Base-by-base conservation (phyloP, 2,888 invertebrate genomes). In the Andrena haemorrhoa region DNA sequence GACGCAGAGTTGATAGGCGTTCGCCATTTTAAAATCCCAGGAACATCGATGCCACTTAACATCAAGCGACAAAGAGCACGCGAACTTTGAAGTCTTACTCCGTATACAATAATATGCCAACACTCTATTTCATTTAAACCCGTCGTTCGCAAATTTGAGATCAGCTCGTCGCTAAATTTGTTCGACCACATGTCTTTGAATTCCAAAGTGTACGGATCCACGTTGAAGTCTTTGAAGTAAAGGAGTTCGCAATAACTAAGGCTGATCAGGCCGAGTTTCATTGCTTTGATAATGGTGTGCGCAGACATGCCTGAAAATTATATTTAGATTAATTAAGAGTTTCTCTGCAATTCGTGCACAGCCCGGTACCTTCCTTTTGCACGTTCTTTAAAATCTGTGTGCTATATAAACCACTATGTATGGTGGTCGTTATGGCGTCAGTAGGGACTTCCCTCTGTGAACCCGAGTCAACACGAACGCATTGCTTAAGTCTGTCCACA, bases 11-110 rank as follows among this genome's bases (percentile, higher is more conserved):
- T 79, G 8, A 66, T 26, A 2, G 75, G 41, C 0, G 74, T 79
- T 61, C 82, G 82, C 90, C 90, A 90, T 10, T 85, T 85, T 7
- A 89, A 31, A 72, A 90, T 89, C 64, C 82, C 85, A 31, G 85
- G 75, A 10, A 87, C 75, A 61, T 87, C 86, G 3, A 89, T 80
- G 6, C 88, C 89, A 6, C 79, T 84, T 10, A 84, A 60, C 33
- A 82, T 31, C 51, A 90, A 72, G 23, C 64, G 74, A 47, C 77
- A 79, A 20, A 90, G 65, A 20, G 58, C 61, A 47, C 20, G 41
- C 35, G 75, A 7, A 63, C 71, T 71, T 66, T 90, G 90, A 47
- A 74, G 60, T 10, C 69, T 23, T 47, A 90, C 35, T n/a, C 90
- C 90, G 5, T 64, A 47, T 8, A 84, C 8, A 41, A 89, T 65